These are phyloP conservation scores for Dendrolimus kikuchii DNA, from an alignment of 1,140 invertebrate species.

Conservation along the genomic window DNA sequence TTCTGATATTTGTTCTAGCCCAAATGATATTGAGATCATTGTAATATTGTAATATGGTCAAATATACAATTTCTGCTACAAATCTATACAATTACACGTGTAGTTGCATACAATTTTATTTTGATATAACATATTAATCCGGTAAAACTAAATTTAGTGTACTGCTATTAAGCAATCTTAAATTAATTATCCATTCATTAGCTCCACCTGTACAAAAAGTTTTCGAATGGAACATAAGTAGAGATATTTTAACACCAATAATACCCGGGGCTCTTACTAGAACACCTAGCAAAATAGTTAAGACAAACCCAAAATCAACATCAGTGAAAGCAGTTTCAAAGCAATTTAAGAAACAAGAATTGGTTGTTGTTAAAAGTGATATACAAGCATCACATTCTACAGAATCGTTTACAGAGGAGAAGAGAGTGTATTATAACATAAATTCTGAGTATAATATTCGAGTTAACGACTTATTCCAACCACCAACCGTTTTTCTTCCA, in stretches of 20 bases:
- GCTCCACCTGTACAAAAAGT: conserved; percentile 16
- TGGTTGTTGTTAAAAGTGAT: not conserved
- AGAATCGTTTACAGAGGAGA: conserved; percentile 30
- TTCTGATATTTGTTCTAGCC: too few relatives aligned
- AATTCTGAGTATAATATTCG: conserved; percentile 29
- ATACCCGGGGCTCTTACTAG: conserved; percentile 13
- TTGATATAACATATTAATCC: too few relatives aligned
- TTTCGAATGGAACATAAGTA: conserved; percentile 40
- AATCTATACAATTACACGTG: too few relatives aligned
- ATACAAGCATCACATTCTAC: conserved; percentile 18
- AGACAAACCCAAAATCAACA: conserved; percentile 7
- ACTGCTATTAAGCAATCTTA: too few relatives aligned
- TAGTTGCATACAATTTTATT: too few relatives aligned
- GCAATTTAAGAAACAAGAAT: not conserved
- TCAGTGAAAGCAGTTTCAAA: conserved; percentile 6
- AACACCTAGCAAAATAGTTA: conserved; percentile 28
- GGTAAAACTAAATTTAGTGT: too few relatives aligned
- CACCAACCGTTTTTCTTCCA: conserved; percentile 9
- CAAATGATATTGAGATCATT: too few relatives aligned
- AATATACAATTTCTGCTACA: too few relatives aligned
- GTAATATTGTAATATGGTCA: too few relatives aligned
- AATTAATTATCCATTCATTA: conserved; percentile 8
- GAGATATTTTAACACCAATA: conserved; percentile 23
- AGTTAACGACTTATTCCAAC: conserved; percentile 30
- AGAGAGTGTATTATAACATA: conserved; percentile 25